phyloP scores from a whole-genome alignment of 1,140 invertebrate genomes.

The Scaptomyza montana region DNA sequence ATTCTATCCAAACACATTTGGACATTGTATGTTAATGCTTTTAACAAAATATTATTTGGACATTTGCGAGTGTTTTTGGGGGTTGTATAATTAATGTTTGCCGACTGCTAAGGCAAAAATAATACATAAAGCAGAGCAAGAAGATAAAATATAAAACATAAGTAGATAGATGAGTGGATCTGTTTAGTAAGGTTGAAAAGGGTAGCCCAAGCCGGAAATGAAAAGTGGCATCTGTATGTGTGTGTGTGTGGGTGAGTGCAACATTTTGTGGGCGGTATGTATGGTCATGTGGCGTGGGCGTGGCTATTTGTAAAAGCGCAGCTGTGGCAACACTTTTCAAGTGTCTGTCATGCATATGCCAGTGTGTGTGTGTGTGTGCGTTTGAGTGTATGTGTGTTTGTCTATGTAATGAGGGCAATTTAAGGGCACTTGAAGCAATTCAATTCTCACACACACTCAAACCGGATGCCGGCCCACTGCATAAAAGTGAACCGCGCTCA shows the following conservation, averaged over 20 bases:
- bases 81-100: conserved; percentile 60
- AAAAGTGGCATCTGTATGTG: conserved; percentile 60
- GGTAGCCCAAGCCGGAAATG: conserved; percentile 62
- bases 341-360: conserved; percentile 20
- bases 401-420: conserved; percentile 80
- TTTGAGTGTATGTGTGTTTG: conserved; percentile 58
- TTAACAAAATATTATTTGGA: not conserved
- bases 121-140: conserved; percentile 34
- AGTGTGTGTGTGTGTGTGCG: conserved; percentile 3
- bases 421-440: conserved; percentile 78
- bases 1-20: no score
- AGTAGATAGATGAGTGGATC: conserved; percentile 71
- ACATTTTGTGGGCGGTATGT: conserved; percentile 17
- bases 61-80: conserved; percentile 5
- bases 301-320: conserved; percentile 71
- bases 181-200: conserved; percentile 14
- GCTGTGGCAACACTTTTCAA: conserved; percentile 71
- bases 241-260: conserved; percentile 11
- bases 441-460: conserved; percentile 73
- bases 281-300: conserved; percentile 26
- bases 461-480: conserved; percentile 20
- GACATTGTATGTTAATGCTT: no score
- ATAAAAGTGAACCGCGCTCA: conserved; percentile 31
- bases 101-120: conserved; percentile 3
- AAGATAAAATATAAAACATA: conserved; percentile 72